Evolutionary conservation across 2,888 invertebrate genomes (phyloP), one percentile per base, ranked within the genome.

Genomic region (Ophioninae sp.): DNA sequence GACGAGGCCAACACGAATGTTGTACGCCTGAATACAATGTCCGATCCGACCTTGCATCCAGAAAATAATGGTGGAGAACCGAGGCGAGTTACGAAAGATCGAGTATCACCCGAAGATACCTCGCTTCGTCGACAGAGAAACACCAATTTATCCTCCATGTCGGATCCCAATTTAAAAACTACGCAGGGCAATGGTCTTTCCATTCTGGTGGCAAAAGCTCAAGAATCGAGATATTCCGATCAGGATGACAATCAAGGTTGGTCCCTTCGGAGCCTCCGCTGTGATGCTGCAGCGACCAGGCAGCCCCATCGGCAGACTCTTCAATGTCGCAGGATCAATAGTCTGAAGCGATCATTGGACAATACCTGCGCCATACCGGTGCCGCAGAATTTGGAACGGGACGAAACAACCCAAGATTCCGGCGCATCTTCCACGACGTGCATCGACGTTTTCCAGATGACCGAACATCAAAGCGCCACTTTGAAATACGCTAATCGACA

Each of bases 91-190:
- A 86, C 37, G 44, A 13, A 44, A 44, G 44, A 13, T 44, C 44
- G 44, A 44, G 85, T 72, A 2, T 61, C 86, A 0, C 85, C 75
- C 62, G 81, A 82, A 3, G 87, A 88, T 23, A 78, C 86, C 3
- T 39, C 77, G 6, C 69, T 84, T 0, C 81, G 75, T 41, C 86
- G 84, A 41, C 80, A 87, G 17, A 88, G 88, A 67, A 88, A 89
- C 62, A 88, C 90, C 0, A 91, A 87, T 65, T 77, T 91, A 7
- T 88, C 91, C 6, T 92, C 92, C 3, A 85, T 92, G 82, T 92
- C 92, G 0, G 92, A 92, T 79, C 90, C 92, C 0, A 91, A 92
- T 64, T 89, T 92, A 64, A 91, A 90, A 69, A 87, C 88, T 0
- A 86, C 86, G 0, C 84, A 82, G 0, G 83, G 82, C 1, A 85